Percentiles rank a stretch among this genome's conserved stretches.
phyloP scores from a whole-genome alignment of 2,113 vertebrate species.

The Kobus ellipsiprymnus region DNA sequence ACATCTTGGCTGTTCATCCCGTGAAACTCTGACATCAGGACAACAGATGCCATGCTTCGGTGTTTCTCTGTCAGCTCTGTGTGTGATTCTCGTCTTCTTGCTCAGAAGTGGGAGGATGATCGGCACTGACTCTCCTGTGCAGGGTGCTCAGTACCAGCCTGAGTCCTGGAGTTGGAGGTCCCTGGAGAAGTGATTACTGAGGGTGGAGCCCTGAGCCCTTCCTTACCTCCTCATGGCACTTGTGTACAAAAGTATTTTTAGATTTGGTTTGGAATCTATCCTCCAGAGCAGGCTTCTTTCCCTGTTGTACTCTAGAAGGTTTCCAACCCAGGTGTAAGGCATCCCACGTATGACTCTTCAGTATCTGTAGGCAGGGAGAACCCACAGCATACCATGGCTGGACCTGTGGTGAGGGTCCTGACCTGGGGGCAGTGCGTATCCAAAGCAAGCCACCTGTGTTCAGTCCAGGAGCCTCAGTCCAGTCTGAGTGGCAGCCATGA shows the following conservation, averaged over 20 bases:
- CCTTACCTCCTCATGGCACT: neutral
- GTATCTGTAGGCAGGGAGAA: neutral
- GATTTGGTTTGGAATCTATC: neutral
- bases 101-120: neutral
- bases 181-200: neutral
- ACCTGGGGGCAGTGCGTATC: neutral
- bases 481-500: neutral
- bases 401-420: neutral
- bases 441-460: neutral
- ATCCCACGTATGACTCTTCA: neutral
- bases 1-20: rapidly evolving
- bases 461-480: neutral
- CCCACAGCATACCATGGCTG: neutral
- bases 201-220: neutral
- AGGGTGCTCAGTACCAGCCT: neutral
- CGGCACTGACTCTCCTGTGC: neutral
- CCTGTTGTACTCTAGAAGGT: neutral
- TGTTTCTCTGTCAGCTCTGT: neutral
- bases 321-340: neutral
- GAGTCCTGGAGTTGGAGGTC: neutral
- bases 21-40: neutral
- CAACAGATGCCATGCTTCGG: neutral
- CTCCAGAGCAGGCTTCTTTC: neutral
- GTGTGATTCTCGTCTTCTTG: neutral
- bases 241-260: neutral